A percentile compares a stretch with the other conserved stretches of the same genome.
Conservation (phyloP, 37 sponge, comb jelly and placozoan genomes). For the Crambe crambe region DNA sequence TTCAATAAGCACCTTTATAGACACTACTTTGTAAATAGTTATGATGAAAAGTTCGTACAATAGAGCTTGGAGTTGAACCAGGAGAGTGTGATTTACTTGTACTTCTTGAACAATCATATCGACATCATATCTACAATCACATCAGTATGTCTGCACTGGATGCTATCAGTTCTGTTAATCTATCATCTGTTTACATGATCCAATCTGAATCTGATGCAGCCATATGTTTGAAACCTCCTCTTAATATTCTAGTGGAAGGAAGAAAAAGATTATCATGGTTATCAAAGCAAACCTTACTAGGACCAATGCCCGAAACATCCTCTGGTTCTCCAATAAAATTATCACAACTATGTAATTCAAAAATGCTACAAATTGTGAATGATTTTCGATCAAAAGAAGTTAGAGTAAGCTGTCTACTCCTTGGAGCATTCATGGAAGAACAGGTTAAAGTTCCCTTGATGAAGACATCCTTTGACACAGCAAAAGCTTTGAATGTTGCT, state of each 20-base stretch:
- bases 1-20: not conserved
- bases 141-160: not conserved
- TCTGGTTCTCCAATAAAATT: not conserved
- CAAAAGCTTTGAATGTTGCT: constrained; percentile 9
- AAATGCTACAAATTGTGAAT: constrained; percentile 31
- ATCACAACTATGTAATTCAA: constrained; percentile 20
- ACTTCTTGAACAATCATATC: not conserved
- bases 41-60: not conserved
- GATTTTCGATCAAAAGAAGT: constrained; percentile 20
- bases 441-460: constrained; percentile 57
- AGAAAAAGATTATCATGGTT: constrained; percentile 20
- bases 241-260: constrained; percentile 4
- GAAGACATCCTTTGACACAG: constrained; percentile 43
- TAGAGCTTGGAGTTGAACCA: not conserved
- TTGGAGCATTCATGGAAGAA: constrained; percentile 64
- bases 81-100: not conserved
- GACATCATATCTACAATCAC: not conserved
- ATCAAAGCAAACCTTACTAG: constrained; percentile 5
- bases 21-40: too few relatives aligned
- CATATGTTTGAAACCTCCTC: not conserved
- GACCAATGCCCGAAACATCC: not conserved
- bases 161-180: constrained; percentile 1
- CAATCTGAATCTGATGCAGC: not conserved
- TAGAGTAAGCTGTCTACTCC: constrained; percentile 20
- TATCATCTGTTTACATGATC: not conserved